Conservation (phyloP, 1,140 invertebrate genomes). For the Drosophila littoralis region DNA sequence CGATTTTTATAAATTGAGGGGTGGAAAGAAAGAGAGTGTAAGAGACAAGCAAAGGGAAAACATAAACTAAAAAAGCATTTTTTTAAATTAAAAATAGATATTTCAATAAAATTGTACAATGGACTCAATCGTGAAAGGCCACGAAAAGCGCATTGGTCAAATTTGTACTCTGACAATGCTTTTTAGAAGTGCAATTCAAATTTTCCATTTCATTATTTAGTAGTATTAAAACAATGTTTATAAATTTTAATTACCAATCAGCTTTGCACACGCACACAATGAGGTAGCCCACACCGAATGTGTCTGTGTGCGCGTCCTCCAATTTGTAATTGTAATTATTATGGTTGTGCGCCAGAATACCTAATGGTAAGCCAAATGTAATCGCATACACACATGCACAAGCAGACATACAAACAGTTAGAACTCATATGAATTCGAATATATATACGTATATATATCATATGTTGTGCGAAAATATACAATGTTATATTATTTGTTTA, state of each 20-base stretch:
- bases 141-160: background rate
- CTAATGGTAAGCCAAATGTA: constrained; percentile 35
- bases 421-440: background rate
- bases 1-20: too few relatives aligned
- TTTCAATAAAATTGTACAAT: too few relatives aligned
- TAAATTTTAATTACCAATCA: constrained; percentile 35
- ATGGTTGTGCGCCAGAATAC: constrained; percentile 35
- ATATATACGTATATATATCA: too few relatives aligned
- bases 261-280: constrained; percentile 2
- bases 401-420: background rate
- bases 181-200: constrained; percentile 23
- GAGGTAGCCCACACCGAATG: background rate
- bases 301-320: constrained; percentile 11
- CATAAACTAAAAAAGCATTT: too few relatives aligned
- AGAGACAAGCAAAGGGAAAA: background rate
- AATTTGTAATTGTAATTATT: constrained; percentile 55
- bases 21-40: background rate
- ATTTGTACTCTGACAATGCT: background rate
- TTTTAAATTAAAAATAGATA: background rate
- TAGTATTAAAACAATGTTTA: constrained; percentile 19
- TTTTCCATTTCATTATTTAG: constrained; percentile 27
- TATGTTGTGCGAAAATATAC: background rate
- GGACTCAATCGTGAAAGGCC: too few relatives aligned
- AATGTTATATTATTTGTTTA: constrained; percentile 39
- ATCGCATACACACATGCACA: constrained; percentile 1